Evolutionary conservation across 1,140 invertebrate genomes (phyloP).

Genomic region (Trichogramma pretiosum): DNA sequence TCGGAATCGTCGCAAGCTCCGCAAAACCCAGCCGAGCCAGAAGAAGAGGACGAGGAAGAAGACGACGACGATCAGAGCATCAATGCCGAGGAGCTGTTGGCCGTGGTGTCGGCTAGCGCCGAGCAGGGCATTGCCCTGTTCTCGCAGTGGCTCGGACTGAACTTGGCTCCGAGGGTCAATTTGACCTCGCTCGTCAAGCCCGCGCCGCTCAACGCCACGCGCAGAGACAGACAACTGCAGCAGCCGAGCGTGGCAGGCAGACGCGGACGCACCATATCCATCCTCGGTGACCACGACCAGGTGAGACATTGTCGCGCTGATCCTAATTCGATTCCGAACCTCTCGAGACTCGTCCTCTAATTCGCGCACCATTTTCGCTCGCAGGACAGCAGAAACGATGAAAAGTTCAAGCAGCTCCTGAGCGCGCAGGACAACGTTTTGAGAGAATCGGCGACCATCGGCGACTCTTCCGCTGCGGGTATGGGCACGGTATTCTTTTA

Average conservation of each 20-base stretch:
- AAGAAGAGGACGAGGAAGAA: slow-evolving; percentile 8
- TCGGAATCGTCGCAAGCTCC: too few relatives aligned
- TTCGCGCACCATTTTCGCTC: too few relatives aligned
- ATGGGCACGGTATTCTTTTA: slow-evolving; percentile 39
- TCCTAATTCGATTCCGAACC: too few relatives aligned
- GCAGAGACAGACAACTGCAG: slow-evolving; percentile 4
- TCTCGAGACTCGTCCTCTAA: too few relatives aligned
- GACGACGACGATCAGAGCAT: slow-evolving; percentile 37
- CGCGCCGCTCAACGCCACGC: slow-evolving; percentile 10
- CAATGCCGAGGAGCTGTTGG: slow-evolving; percentile 44
- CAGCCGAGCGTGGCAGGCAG: slow-evolving; percentile 16
- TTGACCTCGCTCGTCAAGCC: slow-evolving; percentile 16
- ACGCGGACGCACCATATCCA: slow-evolving; percentile 22
- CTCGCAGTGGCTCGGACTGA: slow-evolving; percentile 43
- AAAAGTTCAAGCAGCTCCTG: slow-evolving; percentile 39
- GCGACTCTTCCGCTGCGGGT: slow-evolving; percentile 25
- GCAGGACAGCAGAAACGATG: slow-evolving; percentile 38
- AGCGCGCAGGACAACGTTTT: slow-evolving; percentile 42
- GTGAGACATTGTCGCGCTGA: too few relatives aligned
- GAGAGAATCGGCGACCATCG: slow-evolving; percentile 38
- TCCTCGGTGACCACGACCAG: too few relatives aligned
- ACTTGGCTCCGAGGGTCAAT: slow-evolving; percentile 35
- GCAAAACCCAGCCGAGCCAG: not conserved
- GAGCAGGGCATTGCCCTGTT: slow-evolving; percentile 48
- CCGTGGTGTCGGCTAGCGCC: slow-evolving; percentile 46